Base-by-base conservation (phyloP, 2,888 invertebrate genomes). In the Cryptocephalus moraei region DNA sequence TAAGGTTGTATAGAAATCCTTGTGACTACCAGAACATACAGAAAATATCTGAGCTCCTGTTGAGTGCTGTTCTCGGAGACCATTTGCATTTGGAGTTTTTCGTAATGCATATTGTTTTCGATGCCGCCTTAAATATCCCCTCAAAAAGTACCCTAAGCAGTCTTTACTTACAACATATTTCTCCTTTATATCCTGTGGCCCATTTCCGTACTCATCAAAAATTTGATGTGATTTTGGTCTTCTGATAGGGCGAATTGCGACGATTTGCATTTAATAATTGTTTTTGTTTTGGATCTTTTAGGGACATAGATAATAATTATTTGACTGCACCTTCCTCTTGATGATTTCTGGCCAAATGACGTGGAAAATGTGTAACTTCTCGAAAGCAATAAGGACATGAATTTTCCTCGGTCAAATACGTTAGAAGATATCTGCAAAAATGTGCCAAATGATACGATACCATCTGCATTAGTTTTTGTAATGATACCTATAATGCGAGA, bases 91-190 rank as follows among this genome's bases (percentile, higher is more conserved):
- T 10, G 2, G 8, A 33, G 4, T 8, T 8, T 32, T 13, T 9
- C 11, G 8, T n/a, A 33, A 43, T 2, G 22, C 9, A 48, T 48
- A 50, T 9, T 32, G n/a, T 38, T 40, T 48, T 43, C 43, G 14
- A 32, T 50, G 50, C 11, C 48, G 33, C 39, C 45, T 45, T 45
- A 50, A 45, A 43, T 44, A 45, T 12, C 43, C 43, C 39, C 48
- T 42, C 32, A n/a, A 22, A 39, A 45, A 50, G 43, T 40, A 50
- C 38, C 48, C 50, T 11, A 50, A 22, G 33, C 47, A 50, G 12
- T 36, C 13, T 10, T 44, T 31, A 32, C 50, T 48, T 14, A 36
- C 34, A 8, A 47, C 12, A 40, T 50, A 50, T 31, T 14, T 41
- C 14, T 45, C 49, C 43, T 46, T 46, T 33, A 34, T 8, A 39